Base-by-base conservation (phyloP, 2,797 vertebrate genomes). In the Poeciliopsis turneri region DNA sequence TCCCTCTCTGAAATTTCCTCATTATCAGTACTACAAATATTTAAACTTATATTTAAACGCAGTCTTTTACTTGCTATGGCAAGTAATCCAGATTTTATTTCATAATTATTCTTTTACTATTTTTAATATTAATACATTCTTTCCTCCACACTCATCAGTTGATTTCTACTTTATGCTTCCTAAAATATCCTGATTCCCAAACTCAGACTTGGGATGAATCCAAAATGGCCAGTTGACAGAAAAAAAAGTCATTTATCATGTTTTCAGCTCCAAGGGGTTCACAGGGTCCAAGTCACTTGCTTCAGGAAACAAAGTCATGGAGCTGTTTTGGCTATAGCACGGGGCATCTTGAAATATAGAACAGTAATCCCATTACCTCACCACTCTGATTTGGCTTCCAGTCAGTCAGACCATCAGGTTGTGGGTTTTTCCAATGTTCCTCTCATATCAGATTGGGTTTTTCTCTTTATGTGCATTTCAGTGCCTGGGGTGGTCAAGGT, bases 321-420 rank as follows among this genome's bases (percentile, higher is more conserved):
- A 87, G 81, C 57, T 85, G 41, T 80, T 87, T 76, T 81, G 73
- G 83, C 77, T 89, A 85, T 86, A 68, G 81, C 82, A 84, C 57
- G 61, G 30, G 78, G 72, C 81, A 79, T 75, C 80, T 78, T 81
- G 86, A 92, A 88, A 86, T 88, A 82, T 69, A 80, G 79, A 72
- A 79, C 78, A 88, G 77, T 89, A 88, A 92, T 90, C 77, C 79
- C 51, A 82, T 92, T 91, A 90, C 89, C 76, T 83, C 39, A 30
- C 70, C 64, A 79, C 47, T n/a, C 49, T 33, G 68, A 73, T 72
- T 89, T 81, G 82, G 77, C 80, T 81, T 80, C 77, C 75, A 85
- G 76, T 79, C 83, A 89, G 72, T 75, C 76, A 2, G n/a, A 69
- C 39, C 5, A 39, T 78, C 51, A 77, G 55, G 69, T 82, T 80